Evolutionary conservation across 2,797 vertebrate species (phyloP), one percentile per base, ranked within the genome.

Genomic region (Platalea minor): DNA sequence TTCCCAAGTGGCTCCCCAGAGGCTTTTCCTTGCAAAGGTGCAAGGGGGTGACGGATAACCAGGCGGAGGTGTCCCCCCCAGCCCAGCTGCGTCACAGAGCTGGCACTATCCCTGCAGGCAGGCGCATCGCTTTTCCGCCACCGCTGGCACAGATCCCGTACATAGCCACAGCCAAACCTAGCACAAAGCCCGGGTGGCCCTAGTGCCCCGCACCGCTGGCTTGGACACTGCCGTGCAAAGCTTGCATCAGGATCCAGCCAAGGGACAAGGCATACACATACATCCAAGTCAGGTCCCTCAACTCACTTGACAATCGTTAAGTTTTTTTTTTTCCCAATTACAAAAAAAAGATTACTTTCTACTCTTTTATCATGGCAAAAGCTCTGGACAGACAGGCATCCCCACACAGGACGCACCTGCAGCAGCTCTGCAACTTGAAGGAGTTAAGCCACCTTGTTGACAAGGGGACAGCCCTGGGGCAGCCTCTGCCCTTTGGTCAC

Each of bases 201-300:
- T 60, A 33, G 11, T 45, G 65, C 54, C 35, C 51, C n/a, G 20
- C 48, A n/a, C 13, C 7, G 2, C 45, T 39, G 67, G 28, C 72
- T 64, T n/a, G 28, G 64, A 48, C 6, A 3, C 60, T 45, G 45
- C 76, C 68, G 53, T 81, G 76, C 56, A 83, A 83, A 88, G 46
- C 28, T 63, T 59, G 56, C 26, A 9, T 12, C 26, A 7, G 6
- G 20, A 79, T 18, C 33, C 9, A 45, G 65, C 16, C 53, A 64
- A 78, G 28, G 45, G 54, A 94, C 0, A 0, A 78, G n/a, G 33
- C 68, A 51, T 33, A 28, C 0, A 28, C 0, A 0, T 21, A 45
- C 1, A 3, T 64, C 43, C 61, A 48, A 37, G 60, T 45, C 57
- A 50, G 21, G 21, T 60, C 33, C 17, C 64, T 77, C 68, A 57